phyloP scores from a whole-genome alignment of 2,113 vertebrate genomes.

The Ictidomys tridecemlineatus region DNA sequence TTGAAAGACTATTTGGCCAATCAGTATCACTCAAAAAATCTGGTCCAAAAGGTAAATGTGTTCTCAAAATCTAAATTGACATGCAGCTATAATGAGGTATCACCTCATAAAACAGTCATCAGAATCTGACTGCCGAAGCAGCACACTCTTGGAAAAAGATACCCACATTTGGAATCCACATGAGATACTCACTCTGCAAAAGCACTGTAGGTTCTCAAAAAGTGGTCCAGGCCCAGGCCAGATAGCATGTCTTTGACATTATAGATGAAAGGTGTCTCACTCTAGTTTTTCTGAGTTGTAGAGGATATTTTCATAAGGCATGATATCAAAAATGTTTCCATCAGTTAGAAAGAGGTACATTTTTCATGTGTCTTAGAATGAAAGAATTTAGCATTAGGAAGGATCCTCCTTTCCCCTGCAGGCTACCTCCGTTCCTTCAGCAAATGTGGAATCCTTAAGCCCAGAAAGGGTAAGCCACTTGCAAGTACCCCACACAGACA shows the following conservation, averaged over 20 bases:
- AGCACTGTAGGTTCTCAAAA: not conserved
- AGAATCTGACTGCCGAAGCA: not conserved
- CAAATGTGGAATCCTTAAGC: not conserved
- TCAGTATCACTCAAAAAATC: slow-evolving; percentile 39
- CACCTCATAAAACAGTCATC: slow-evolving; percentile 38
- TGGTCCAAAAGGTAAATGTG: slow-evolving; percentile 45
- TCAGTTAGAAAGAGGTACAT: not conserved
- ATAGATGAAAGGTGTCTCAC: not conserved
- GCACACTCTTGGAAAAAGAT: slow-evolving; percentile 46
- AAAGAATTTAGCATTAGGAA: not conserved
- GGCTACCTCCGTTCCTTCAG: not conserved
- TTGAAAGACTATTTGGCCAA: not conserved
- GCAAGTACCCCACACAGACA: not conserved
- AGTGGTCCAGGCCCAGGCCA: not conserved
- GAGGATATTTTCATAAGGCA: not conserved
- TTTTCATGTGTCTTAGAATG: slow-evolving; percentile 8
- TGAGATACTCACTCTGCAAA: slow-evolving; percentile 12
- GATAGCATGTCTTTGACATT: not conserved
- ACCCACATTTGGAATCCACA: slow-evolving; percentile 65
- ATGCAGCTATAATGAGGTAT: slow-evolving; percentile 17
- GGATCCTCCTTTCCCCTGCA: not conserved
- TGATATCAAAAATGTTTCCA: not conserved
- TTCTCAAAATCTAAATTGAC: slow-evolving; percentile 56
- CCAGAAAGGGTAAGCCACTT: not conserved
- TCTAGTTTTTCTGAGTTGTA: not conserved